A percentile compares a stretch with the other conserved stretches of the same genome.
Conservation (phyloP, 2,888 invertebrate species). For the Andrena flavipes region DNA sequence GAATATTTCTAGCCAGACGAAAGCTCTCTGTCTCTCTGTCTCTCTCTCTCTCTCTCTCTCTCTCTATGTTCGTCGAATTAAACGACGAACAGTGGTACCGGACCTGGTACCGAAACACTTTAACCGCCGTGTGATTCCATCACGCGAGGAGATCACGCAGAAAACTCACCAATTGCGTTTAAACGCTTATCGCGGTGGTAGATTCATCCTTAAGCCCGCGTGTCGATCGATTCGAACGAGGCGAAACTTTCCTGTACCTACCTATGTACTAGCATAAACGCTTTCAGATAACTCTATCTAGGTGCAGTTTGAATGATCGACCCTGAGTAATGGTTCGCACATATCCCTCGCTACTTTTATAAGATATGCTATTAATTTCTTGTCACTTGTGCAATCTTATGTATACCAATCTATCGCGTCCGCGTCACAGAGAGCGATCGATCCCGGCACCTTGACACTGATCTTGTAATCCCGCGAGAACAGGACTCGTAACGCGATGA, state of each 20-base stretch:
- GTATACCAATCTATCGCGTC: conserved; percentile 1
- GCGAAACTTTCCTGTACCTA: conserved; percentile 11
- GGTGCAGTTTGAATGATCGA: not conserved
- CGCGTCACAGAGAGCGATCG: not conserved
- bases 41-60: too few species aligned
- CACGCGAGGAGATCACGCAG: conserved; percentile 71
- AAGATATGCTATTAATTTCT: too few species aligned
- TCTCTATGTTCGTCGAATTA: not conserved
- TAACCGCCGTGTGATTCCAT: conserved; percentile 53
- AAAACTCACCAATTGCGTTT: conserved; percentile 42
- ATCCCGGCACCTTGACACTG: conserved; percentile 45
- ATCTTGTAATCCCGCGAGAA: conserved; percentile 40
- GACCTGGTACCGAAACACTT: conserved; percentile 72
- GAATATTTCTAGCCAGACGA: too few species aligned
- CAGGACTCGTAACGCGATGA: not conserved
- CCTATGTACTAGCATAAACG: not conserved
- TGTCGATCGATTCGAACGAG: conserved; percentile 38
- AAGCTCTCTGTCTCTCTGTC: too few species aligned
- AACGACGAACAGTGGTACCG: conserved; percentile 68
- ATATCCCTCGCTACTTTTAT: not conserved
- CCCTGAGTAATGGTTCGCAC: too few species aligned
- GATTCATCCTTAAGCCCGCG: conserved; percentile 40
- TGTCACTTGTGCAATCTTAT: conserved; percentile 1
- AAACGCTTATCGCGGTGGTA: conserved; percentile 42
- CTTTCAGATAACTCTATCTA: not conserved